Percentiles rank a stretch among this genome's conserved stretches.
These are phyloP conservation scores for Myotis myotis DNA, from an alignment of 2,797 vertebrate genomes.

Conservation along the genomic window DNA sequence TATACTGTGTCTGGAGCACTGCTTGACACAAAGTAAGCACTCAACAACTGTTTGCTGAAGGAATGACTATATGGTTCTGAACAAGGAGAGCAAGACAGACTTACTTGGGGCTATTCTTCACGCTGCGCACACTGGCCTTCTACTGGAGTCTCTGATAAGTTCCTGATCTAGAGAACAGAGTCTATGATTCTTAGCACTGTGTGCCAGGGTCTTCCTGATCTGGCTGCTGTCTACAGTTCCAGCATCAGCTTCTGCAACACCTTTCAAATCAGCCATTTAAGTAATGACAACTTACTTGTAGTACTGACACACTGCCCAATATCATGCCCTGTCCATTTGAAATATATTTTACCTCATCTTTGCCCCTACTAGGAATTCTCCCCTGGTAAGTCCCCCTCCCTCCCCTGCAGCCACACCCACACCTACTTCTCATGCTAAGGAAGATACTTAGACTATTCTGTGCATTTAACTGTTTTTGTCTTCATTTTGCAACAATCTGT, in stretches of 20 bases:
- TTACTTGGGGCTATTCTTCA: no score
- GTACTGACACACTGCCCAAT: background rate
- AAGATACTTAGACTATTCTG: background rate
- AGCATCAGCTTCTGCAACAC: background rate
- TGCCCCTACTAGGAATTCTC: background rate
- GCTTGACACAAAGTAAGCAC: background rate
- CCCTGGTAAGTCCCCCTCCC: background rate
- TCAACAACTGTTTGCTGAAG: background rate
- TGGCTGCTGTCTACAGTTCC: background rate
- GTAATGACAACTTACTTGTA: background rate
- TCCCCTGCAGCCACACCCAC: background rate
- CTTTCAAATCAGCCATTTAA: background rate
- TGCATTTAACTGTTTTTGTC: background rate
- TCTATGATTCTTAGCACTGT: background rate
- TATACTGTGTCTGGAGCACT: background rate
- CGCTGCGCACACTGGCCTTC: background rate
- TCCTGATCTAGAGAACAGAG: background rate
- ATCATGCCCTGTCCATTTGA: background rate
- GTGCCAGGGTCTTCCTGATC: background rate
- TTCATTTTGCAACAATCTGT: conserved; percentile 29
- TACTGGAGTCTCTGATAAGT: background rate
- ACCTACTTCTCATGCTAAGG: background rate
- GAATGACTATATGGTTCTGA: background rate
- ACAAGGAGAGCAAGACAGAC: background rate
- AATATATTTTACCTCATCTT: background rate